Percentiles rank a stretch among this genome's conserved stretches.
Conservation (phyloP, 2,888 invertebrate genomes). For the Camptogramma bilineatum region DNA sequence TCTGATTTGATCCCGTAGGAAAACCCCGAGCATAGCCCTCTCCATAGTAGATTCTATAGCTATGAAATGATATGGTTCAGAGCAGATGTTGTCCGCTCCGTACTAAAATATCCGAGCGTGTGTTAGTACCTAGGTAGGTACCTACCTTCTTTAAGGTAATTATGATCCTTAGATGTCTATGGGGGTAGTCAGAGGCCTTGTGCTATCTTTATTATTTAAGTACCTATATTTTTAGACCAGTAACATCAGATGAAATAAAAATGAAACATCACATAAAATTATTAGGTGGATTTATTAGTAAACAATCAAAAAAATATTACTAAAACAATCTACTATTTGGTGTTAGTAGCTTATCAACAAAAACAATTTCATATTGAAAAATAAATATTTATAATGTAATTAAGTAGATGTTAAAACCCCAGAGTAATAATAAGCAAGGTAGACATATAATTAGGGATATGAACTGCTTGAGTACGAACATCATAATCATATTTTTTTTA, state of each 20-base stretch:
- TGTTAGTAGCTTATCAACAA: constrained; percentile 80
- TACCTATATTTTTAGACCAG: too few relatives aligned
- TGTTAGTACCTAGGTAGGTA: too few relatives aligned
- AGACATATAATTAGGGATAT: constrained; percentile 4
- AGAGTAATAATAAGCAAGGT: constrained; percentile 17
- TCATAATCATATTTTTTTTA: constrained; percentile 19
- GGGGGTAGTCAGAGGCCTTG: too few relatives aligned
- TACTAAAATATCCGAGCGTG: too few relatives aligned
- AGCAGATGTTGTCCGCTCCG: too few relatives aligned
- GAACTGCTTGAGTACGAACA: constrained; percentile 12
- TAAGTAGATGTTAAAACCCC: constrained; percentile 61
- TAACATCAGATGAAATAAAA: not conserved
- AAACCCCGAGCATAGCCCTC: too few relatives aligned
- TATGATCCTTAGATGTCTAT: too few relatives aligned
- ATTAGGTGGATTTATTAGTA: constrained; percentile 61
- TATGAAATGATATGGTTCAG: too few relatives aligned
- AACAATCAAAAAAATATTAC: constrained; percentile 64
- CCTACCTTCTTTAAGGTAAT: too few relatives aligned
- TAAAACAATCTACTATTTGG: constrained; percentile 77
- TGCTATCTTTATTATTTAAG: too few relatives aligned
- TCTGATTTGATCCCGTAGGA: too few relatives aligned
- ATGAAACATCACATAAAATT: constrained; percentile 10
- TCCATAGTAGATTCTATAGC: too few relatives aligned
- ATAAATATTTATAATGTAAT: constrained; percentile 63
- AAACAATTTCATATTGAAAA: constrained; percentile 60